Evolutionary conservation across 2,797 vertebrate genomes (phyloP).

Genomic region (Eulemur coronatus): DNA sequence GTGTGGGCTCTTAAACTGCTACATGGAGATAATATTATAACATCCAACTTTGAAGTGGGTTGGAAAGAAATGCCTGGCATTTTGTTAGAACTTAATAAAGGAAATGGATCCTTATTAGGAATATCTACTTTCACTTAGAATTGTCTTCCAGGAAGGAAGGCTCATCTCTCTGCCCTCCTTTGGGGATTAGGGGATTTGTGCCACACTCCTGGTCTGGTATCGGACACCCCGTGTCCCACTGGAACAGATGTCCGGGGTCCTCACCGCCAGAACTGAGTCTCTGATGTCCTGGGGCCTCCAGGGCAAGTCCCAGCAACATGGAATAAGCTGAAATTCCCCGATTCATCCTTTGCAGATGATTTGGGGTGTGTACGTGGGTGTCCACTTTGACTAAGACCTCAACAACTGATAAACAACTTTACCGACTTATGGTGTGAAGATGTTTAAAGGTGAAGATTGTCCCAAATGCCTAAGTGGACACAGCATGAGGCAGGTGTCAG

Average conservation of each 20-base stretch:
- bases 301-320: not conserved
- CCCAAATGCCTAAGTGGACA: not conserved
- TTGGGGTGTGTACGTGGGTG: not conserved
- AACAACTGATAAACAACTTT: not conserved
- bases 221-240: not conserved
- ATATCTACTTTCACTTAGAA: not conserved
- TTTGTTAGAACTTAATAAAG: not conserved
- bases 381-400: not conserved
- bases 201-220: not conserved
- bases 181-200: not conserved
- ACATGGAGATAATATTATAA: not conserved
- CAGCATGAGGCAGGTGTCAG: not conserved
- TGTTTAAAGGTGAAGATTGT: not conserved
- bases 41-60: not conserved
- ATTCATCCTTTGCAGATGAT: not conserved
- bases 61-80: not conserved
- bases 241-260: not conserved
- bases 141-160: not conserved
- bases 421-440: not conserved
- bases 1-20: not conserved
- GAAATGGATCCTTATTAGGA: not conserved
- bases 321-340: not conserved
- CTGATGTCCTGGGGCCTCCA: not conserved
- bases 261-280: not conserved
- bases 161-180: not conserved